Evolutionary conservation across 2,113 vertebrate species (phyloP), one percentile per base, ranked within the genome.

Genomic region (Zingel zingel): DNA sequence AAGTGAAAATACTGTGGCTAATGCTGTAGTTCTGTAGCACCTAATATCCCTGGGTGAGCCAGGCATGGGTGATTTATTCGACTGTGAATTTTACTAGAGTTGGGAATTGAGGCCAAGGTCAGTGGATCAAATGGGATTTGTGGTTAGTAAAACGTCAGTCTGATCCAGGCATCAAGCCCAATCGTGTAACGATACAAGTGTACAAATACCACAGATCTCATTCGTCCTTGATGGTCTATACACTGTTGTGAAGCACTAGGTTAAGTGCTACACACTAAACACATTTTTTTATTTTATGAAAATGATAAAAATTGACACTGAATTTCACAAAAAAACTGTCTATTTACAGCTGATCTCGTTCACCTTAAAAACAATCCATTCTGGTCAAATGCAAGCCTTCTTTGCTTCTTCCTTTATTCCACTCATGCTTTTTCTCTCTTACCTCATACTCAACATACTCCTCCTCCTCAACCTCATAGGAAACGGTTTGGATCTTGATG

Each of bases 391-490:
- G 3, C 25, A 9, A n/a, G 9, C 50, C 1, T 39, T 25, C 18
- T 1, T 25, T 1, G 2, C 39, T 33, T 30, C 13, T 45, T 3
- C 3, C 45, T 47, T 61, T 59, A 45, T 58, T 65, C 33, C 33
- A 27, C 43, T 25, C n/a, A 23, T 63, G 25, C 5, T 45, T 62
- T 47, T 54, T 64, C 65, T 62, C 30, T 43, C 91, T 95, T 93
- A 97, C 97, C 95, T 97, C 97, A 0, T 96, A 98, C 85, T 97
- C 96, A 66, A 97, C 97, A 11, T 97, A 96, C 86, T 99, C 97
- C 80, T 98, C 98, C 82, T 98, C 98, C 65, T 98, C 98, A 75
- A 99, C 97, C 50, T 98, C 97, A 0, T 97, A 98, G 90, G 98
- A 99, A 69, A 99, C 98, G 0, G 98, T 99, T 58, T 98, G 98